Percentiles rank a stretch among this genome's conserved stretches.
Evolutionary conservation across 1,140 invertebrate species (phyloP).

Genomic region (Drosophila guanche): DNA sequence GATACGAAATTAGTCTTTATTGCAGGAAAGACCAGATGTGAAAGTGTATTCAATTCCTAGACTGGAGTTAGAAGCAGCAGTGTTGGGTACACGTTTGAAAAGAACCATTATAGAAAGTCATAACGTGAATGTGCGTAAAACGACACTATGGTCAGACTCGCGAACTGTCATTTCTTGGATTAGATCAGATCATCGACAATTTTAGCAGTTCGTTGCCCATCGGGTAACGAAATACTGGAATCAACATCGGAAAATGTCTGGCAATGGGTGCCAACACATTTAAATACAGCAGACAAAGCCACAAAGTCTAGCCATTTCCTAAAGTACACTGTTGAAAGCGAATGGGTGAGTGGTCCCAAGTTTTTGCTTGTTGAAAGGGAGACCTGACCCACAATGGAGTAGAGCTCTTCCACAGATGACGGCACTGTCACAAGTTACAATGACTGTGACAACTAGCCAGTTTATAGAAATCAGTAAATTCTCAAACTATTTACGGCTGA

Average conservation of each 20-base stretch:
- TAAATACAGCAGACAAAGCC: neutral
- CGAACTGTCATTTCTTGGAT: neutral
- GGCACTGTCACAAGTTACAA: no score
- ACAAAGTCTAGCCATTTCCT: neutral
- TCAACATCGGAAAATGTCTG: neutral
- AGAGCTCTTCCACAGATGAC: no score
- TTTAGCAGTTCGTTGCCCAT: conserved; percentile 2
- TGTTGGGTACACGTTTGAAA: neutral
- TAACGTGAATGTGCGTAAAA: neutral
- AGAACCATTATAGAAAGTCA: neutral
- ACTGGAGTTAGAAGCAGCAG: neutral
- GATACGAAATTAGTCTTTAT: neutral
- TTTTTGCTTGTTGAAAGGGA: neutral
- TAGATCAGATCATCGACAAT: neutral
- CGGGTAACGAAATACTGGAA: neutral
- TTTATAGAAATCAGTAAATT: no score
- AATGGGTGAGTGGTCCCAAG: neutral
- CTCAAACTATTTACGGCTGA: no score
- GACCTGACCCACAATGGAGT: no score
- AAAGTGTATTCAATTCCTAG: neutral
- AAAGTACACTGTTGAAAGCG: neutral
- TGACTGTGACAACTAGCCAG: no score
- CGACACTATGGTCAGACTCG: neutral
- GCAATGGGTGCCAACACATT: neutral
- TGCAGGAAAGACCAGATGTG: neutral